Base-by-base conservation (phyloP, 1,140 invertebrate genomes). In the Eriosoma lanigerum region DNA sequence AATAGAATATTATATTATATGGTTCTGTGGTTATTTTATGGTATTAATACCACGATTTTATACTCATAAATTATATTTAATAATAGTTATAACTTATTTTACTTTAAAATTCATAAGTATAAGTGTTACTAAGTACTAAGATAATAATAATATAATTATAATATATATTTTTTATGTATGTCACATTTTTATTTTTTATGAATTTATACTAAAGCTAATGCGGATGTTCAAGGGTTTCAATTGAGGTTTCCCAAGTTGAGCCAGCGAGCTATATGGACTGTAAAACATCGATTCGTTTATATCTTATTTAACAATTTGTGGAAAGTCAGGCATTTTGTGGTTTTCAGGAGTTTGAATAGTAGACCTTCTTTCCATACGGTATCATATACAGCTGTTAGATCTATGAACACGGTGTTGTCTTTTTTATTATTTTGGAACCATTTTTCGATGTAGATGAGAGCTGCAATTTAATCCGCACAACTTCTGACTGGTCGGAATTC, bases 331-430 rank as follows among this genome's bases (percentile, higher is more conserved):
- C 75, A 73, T 81, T 75, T 75, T 19, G 52, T 72, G n/a, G 60
- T 21, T 60, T 82, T 50, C n/a, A 46, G 68, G 38, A 60, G n/a
- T 64, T 81, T 82, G 19, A 54, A 46, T 21, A 76, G 10, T 29
- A 82, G 70, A 52, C 24, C n/a, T 46, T 70, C 73, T 15, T 66
- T 80, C 32, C 81, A 72, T 46, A 81, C 80, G 10, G 80, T 81
- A 44, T 82, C 82, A 56, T 82, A 82, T 70, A 81, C 72, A 68
- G 82, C 70, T 19, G 70, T 68, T n/a, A 81, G 38, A 60, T 82
- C 82, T 48, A 82, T 46, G 52, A 64, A 68, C 21, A 60, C 72
- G 6, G 52, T 72, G 0, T 24, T 64, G 29, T 80, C 76, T n/a
- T 76, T 75, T 62, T 62, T 62, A 4, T 60, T 58, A 56, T 68